These are phyloP conservation scores for Strix aluco DNA, from an alignment of 2,113 vertebrate species.

Conservation along the genomic window DNA sequence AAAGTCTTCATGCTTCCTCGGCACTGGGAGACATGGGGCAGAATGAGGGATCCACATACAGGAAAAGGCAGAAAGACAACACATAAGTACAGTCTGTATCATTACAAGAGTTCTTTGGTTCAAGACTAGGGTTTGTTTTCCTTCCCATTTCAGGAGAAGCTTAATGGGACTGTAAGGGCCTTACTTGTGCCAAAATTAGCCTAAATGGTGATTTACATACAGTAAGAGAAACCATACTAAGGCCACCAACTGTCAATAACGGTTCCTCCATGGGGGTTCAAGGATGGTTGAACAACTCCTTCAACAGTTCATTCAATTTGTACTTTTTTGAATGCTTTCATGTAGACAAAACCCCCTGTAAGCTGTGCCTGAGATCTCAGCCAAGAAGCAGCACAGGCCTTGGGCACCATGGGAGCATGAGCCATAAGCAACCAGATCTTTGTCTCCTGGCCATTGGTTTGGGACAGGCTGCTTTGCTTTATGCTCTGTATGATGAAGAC, in stretches of 20 bases:
- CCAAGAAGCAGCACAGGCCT: neutral
- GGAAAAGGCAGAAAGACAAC: neutral
- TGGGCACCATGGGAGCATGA: accelerated
- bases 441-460: neutral
- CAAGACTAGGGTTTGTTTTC: neutral
- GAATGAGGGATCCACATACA: neutral
- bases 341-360: accelerated
- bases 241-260: neutral
- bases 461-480: neutral
- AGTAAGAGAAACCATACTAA: neutral
- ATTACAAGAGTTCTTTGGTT: neutral
- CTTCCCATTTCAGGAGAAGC: neutral
- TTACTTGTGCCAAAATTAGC: neutral
- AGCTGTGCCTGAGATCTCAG: neutral
- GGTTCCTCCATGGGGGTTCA: accelerated
- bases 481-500: neutral
- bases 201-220: neutral
- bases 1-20: neutral
- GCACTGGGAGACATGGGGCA: neutral
- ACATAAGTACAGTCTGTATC: neutral
- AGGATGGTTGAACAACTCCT: neutral
- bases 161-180: neutral
- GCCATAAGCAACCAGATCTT: neutral
- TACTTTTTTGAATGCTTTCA: neutral
- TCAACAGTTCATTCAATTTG: neutral